Conservation (phyloP, 2,797 vertebrate genomes). For the Lagodon rhomboides region DNA sequence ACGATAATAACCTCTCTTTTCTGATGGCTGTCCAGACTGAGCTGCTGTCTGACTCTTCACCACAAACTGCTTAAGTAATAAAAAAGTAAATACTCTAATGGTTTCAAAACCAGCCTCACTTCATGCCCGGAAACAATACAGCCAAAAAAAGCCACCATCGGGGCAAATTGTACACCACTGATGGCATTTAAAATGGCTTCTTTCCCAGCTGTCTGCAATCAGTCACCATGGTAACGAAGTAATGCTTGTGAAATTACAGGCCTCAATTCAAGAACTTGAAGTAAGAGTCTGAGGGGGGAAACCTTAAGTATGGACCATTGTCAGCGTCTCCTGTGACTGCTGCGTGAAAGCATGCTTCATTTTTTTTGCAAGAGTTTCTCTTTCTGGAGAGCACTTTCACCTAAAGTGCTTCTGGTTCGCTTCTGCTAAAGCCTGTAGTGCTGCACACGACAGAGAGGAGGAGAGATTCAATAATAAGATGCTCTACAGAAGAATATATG, state of each 20-base stretch:
- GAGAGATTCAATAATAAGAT: no score
- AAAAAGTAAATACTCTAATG: neutral
- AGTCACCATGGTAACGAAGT: conserved; percentile 19
- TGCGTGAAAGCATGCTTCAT: conserved; percentile 22
- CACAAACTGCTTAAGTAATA: no score
- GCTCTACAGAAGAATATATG: neutral
- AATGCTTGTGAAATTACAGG: conserved; percentile 15
- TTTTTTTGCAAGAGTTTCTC: conserved; percentile 26
- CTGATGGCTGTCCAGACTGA: neutral
- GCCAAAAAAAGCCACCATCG: neutral
- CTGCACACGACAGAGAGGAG: neutral
- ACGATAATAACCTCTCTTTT: neutral
- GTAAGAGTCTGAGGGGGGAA: conserved; percentile 2
- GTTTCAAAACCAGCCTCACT: neutral
- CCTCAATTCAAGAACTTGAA: conserved; percentile 2
- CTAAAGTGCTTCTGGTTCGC: conserved; percentile 13
- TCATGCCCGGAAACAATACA: neutral
- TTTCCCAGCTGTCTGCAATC: conserved; percentile 3
- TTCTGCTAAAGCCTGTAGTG: neutral
- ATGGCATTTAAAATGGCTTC: neutral
- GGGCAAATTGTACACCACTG: no score
- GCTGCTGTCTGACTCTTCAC: neutral
- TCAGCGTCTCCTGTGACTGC: neutral
- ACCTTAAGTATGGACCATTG: neutral
- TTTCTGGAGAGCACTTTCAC: conserved; percentile 36